Evolutionary conservation across 2,797 vertebrate species (phyloP).

Genomic region (Pangasius larnaudii): DNA sequence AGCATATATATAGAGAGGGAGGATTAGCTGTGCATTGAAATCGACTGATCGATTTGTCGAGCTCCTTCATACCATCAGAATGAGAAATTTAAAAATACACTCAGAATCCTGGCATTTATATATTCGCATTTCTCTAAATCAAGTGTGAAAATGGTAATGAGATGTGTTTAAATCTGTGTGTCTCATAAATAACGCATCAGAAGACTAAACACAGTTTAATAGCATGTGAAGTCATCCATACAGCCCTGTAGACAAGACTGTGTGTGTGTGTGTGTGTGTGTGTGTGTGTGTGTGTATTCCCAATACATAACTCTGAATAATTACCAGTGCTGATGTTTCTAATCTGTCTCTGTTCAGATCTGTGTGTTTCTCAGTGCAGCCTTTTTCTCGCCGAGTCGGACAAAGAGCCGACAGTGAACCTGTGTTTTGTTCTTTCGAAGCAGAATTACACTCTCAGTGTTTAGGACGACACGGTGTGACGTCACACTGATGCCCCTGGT

Average conservation of each 20-base stretch:
- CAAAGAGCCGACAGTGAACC: background rate
- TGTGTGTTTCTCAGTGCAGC: background rate
- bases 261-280: background rate
- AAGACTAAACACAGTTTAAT: background rate
- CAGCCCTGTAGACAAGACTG: background rate
- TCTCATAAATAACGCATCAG: background rate
- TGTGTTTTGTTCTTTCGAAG: background rate
- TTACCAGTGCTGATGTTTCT: background rate
- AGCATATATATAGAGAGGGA: background rate
- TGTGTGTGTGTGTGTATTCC: background rate
- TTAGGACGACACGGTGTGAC: background rate
- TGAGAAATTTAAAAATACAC: background rate
- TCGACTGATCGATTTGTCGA: too few relatives aligned
- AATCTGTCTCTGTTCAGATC: background rate
- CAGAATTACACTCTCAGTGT: background rate
- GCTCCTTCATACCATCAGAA: background rate
- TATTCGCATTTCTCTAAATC: background rate
- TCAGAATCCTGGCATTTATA: background rate
- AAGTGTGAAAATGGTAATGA: background rate
- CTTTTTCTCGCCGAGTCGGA: background rate
- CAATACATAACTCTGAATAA: background rate
- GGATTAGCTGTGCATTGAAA: background rate
- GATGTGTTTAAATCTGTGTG: background rate
- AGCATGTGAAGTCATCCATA: background rate
- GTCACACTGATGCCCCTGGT: background rate